Percentiles rank a stretch among this genome's conserved stretches.
phyloP scores from a whole-genome alignment of 1,140 invertebrate genomes.

The Pogonus chalceus region DNA sequence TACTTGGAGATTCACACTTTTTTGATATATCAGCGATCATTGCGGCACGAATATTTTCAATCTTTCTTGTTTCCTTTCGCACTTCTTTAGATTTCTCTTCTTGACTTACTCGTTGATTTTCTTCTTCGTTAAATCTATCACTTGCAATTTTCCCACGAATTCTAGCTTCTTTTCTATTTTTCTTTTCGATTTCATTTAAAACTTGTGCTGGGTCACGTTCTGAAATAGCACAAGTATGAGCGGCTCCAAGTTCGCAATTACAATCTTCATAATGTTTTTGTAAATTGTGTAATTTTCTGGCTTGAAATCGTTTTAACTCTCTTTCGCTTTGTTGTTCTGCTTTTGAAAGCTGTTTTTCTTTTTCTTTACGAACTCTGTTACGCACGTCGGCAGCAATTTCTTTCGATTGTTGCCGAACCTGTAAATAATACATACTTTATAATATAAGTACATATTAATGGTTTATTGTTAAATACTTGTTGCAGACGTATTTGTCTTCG shows the following conservation, averaged over 20 bases:
- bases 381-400: constrained; percentile 39
- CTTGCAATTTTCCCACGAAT: constrained; percentile 36
- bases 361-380: constrained; percentile 36
- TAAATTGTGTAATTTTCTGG: constrained; percentile 36
- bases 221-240: constrained; percentile 35
- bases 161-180: constrained; percentile 31
- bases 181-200: constrained; percentile 24
- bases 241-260: constrained; percentile 40
- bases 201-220: constrained; percentile 29
- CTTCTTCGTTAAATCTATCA: constrained; percentile 28
- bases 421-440: neutral
- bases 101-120: constrained; percentile 20
- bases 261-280: constrained; percentile 40
- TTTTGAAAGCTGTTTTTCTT: constrained; percentile 33
- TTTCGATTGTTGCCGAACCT: constrained; percentile 45
- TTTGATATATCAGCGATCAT: constrained; percentile 31
- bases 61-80: constrained; percentile 34
- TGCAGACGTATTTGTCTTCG: constrained; percentile 42
- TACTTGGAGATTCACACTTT: constrained; percentile 12
- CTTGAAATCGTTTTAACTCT: constrained; percentile 35
- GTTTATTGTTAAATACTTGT: constrained; percentile 31
- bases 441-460: constrained; percentile 7
- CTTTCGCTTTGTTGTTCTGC: constrained; percentile 35
- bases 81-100: constrained; percentile 29
- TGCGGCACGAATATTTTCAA: constrained; percentile 38